Base-by-base conservation (phyloP, 2,797 vertebrate species). In the Pangasius larnaudii region DNA sequence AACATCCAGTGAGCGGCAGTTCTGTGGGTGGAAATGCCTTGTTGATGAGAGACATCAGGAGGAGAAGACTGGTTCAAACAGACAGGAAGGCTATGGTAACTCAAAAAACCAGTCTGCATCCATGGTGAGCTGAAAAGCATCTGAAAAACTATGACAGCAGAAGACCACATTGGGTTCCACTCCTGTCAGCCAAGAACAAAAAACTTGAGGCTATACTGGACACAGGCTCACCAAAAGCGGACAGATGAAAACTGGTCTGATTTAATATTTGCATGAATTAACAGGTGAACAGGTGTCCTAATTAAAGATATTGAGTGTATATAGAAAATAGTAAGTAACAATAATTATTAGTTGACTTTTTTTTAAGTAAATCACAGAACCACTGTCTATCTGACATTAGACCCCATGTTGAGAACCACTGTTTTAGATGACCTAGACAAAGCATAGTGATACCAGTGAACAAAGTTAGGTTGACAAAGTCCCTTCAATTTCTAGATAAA, bases 11-110 rank as follows among this genome's bases (percentile, higher is more conserved):
- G 75, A 78, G 49, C 49, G 0, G 49, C 16, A 51, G 74, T 51
- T 79, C 51, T 56, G 51, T 56, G 77, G 77, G 77, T 3, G 53
- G 51, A 58, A 58, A 79, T 58, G 77, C 51, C 30, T 79, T 58
- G n/a, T 79, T 22, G 49, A 56, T 56, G 77, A 56, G 77, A 79
- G 51, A 58, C 3, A 9, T 79, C 51, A 33, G 77, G 77, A 58
- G 46, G 36, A 72, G 69, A 42, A 42, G 74, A 51, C 46, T n/a
- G 46, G 42, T 27, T 75, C 72, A 27, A 46, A 46, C 72, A 27
- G 75, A 53, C n/a, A 22, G 42, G 24, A 51, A 36, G 49, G 51
- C 77, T 22, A 33, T 2, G 30, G 3, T 36, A 56, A 33, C 9
- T 53, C 51, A 33, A 56, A 79, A 33, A 79, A 79, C 8, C 10